These are phyloP conservation scores for Brachyrhaphis roseni DNA, from an alignment of 2,797 vertebrate genomes.

Conservation along the genomic window DNA sequence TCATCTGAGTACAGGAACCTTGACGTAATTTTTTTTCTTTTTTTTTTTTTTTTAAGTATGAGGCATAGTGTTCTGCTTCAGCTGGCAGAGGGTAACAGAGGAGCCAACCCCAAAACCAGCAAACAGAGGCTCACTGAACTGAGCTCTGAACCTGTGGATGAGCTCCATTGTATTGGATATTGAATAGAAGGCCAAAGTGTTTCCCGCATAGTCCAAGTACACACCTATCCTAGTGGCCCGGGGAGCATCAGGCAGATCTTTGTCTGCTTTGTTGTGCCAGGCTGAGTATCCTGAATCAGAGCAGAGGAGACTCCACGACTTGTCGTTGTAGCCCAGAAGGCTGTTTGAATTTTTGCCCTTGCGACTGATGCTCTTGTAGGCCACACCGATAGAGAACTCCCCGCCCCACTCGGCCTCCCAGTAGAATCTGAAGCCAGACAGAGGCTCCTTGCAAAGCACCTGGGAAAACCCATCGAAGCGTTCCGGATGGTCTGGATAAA, in stretches of 20 bases:
- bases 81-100: conserved; percentile 76
- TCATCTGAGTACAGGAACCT: background rate
- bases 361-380: conserved; percentile 82
- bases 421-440: conserved; percentile 80
- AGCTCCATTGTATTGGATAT: conserved; percentile 78
- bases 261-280: conserved; percentile 83
- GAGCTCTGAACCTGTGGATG: conserved; percentile 80
- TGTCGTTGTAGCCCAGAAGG: conserved; percentile 84
- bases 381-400: conserved; percentile 82
- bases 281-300: conserved; percentile 82
- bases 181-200: conserved; percentile 76
- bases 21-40: background rate
- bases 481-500: conserved; percentile 79
- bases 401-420: conserved; percentile 84
- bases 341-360: conserved; percentile 84
- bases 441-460: conserved; percentile 79
- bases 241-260: conserved; percentile 62
- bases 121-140: conserved; percentile 80
- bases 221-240: conserved; percentile 76
- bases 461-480: conserved; percentile 85
- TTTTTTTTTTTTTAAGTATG: conserved; percentile 7
- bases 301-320: conserved; percentile 85
- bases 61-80: conserved; percentile 55
- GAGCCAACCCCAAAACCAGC: conserved; percentile 85
- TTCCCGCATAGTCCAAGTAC: conserved; percentile 77